Percentiles rank a stretch among this genome's conserved stretches.
These are phyloP conservation scores for Drosophila erecta DNA, from an alignment of 1,140 invertebrate genomes.

Conservation along the genomic window DNA sequence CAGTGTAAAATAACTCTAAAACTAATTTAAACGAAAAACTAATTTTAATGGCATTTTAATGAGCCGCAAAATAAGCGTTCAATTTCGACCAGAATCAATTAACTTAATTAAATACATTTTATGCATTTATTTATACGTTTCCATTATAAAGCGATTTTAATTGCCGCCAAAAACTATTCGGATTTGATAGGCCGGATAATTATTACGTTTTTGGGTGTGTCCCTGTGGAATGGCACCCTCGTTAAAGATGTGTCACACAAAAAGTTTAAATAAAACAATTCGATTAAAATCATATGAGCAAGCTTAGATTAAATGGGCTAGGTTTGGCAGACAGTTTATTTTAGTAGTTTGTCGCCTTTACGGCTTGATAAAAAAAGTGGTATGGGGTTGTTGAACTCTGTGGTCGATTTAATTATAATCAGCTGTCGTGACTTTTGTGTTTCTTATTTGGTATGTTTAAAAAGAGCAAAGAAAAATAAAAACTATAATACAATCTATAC, in stretches of 20 bases:
- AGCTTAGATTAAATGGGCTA: constrained; percentile 5
- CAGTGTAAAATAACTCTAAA: not conserved
- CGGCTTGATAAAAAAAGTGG: not conserved
- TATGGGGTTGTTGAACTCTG: constrained; percentile 10
- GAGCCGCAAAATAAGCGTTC: constrained; percentile 63
- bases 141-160: constrained; percentile 58
- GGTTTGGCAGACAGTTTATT: not conserved
- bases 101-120: constrained; percentile 58
- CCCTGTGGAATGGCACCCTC: constrained; percentile 10
- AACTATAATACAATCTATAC: no score
- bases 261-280: constrained; percentile 35
- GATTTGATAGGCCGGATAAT: constrained; percentile 34
- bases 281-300: constrained; percentile 40
- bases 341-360: not conserved
- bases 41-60: constrained; percentile 79
- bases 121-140: constrained; percentile 43
- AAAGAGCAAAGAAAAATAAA: no score
- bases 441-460: not conserved
- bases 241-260: constrained; percentile 22
- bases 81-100: constrained; percentile 69
- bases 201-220: constrained; percentile 32
- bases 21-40: constrained; percentile 45
- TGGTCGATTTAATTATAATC: not conserved
- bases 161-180: constrained; percentile 46
- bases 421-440: not conserved